Conservation (phyloP, 2,888 invertebrate genomes). For the Seladonia tumulorum region DNA sequence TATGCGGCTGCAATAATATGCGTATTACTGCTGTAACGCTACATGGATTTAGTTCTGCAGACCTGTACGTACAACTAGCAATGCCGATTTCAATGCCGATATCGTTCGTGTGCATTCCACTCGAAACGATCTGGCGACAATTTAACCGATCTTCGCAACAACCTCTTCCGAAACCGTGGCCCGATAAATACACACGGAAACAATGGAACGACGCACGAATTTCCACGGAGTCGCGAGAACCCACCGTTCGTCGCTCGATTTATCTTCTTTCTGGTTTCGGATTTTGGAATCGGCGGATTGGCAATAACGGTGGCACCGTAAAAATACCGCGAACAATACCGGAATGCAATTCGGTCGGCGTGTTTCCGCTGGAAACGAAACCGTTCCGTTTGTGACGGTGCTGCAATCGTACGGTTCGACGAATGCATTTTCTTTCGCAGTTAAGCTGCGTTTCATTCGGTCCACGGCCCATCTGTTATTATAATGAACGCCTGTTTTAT, state of each 20-base stretch:
- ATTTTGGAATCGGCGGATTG: slow-evolving; percentile 35
- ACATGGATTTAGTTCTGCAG: not conserved
- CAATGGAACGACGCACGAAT: slow-evolving; percentile 27
- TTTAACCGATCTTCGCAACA: slow-evolving; percentile 2
- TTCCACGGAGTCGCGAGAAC: slow-evolving; percentile 29
- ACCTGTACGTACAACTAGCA: not conserved
- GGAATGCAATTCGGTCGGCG: slow-evolving; percentile 29
- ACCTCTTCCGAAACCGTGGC: not conserved
- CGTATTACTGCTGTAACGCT: slow-evolving; percentile 1
- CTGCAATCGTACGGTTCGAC: not conserved
- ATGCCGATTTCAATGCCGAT: slow-evolving; percentile 12
- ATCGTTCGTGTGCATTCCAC: not conserved
- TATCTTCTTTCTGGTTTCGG: slow-evolving; percentile 42
- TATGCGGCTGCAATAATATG: slow-evolving; percentile 9
- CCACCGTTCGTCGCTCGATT: slow-evolving; percentile 26
- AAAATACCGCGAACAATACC: slow-evolving; percentile 51
- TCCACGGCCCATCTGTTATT: not conserved
- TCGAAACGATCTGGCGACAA: slow-evolving; percentile 2
- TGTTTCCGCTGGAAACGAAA: slow-evolving; percentile 36
- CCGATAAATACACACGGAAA: slow-evolving; percentile 27
- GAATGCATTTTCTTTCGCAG: slow-evolving; percentile 3
- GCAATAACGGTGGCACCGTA: slow-evolving; percentile 43
- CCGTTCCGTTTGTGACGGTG: slow-evolving; percentile 21
- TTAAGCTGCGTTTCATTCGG: not conserved
- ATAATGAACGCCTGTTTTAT: not conserved